Evolutionary conservation across 1,140 invertebrate species (phyloP).

Genomic region (Muscidifurax raptorellus): DNA sequence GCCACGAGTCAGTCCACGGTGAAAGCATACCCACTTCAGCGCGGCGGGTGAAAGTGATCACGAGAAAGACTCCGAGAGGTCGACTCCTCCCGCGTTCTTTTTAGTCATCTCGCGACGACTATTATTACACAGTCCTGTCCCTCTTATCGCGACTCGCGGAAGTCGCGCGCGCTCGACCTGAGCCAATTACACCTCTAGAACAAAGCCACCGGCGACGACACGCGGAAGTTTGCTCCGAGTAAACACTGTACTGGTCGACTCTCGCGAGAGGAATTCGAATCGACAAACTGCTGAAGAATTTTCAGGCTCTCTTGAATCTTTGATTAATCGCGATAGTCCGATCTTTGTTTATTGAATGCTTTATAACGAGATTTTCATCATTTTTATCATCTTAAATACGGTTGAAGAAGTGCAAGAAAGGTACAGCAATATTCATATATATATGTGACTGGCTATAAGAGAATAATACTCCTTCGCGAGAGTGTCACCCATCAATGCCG

Average conservation of each 20-base stretch:
- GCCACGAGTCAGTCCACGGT: neutral
- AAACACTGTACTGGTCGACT: too few relatives aligned
- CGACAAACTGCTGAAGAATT: neutral
- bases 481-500: too few relatives aligned
- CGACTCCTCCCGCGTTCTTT: neutral
- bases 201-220: neutral
- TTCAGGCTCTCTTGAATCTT: too few relatives aligned
- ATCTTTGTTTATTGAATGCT: too few relatives aligned
- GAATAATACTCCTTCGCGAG: too few relatives aligned
- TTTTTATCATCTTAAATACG: too few relatives aligned
- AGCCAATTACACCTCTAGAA: neutral
- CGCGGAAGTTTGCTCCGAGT: neutral
- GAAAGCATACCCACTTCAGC: neutral
- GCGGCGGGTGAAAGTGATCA: neutral
- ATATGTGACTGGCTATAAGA: too few relatives aligned
- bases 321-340: too few relatives aligned
- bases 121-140: neutral
- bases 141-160: neutral
- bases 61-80: neutral
- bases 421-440: too few relatives aligned
- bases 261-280: neutral
- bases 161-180: neutral
- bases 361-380: too few relatives aligned
- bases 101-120: neutral
- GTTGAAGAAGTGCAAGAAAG: too few relatives aligned